Percentiles rank a stretch among this genome's conserved stretches.
Conservation (phyloP, 2,888 invertebrate genomes). For the Noctua fimbriata region DNA sequence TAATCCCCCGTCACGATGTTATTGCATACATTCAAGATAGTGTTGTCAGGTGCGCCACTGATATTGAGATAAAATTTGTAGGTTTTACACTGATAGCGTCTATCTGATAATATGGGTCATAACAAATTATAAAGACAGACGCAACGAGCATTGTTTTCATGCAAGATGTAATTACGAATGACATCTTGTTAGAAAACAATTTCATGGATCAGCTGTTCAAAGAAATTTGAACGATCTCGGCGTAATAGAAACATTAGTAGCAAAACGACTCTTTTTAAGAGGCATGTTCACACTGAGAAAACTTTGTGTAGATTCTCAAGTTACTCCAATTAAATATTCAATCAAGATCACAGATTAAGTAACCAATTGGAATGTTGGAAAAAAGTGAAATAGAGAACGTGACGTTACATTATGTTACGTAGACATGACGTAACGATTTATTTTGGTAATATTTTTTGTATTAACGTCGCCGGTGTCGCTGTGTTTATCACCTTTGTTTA, state of each 20-base stretch:
- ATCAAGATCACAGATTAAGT: slow-evolving; percentile 27
- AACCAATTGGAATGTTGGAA: slow-evolving; percentile 18
- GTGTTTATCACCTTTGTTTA: slow-evolving; percentile 39
- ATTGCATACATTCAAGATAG: slow-evolving; percentile 60
- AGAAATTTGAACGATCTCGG: neutral
- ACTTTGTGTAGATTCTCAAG: neutral
- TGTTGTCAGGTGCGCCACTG: slow-evolving; percentile 62
- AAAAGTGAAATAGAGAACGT: slow-evolving; percentile 27
- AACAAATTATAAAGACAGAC: slow-evolving; percentile 33
- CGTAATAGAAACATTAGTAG: slow-evolving; percentile 8
- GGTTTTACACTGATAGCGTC: slow-evolving; percentile 56
- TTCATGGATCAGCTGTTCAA: slow-evolving; percentile 12
- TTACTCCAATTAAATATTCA: slow-evolving; percentile 19
- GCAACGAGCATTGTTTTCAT: slow-evolving; percentile 27
- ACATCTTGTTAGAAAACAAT: neutral
- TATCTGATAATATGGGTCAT: slow-evolving; percentile 57
- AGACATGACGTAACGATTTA: slow-evolving; percentile 55
- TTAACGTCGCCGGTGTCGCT: slow-evolving; percentile 30
- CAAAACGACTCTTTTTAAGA: neutral
- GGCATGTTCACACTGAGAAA: slow-evolving; percentile 8
- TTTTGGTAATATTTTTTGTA: slow-evolving; percentile 56
- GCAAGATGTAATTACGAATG: slow-evolving; percentile 15
- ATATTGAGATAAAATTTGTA: slow-evolving; percentile 65
- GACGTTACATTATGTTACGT: slow-evolving; percentile 51
- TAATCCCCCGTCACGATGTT: slow-evolving; percentile 52